Base-by-base conservation (phyloP, 2,797 vertebrate species). In the Sebastes minor region DNA sequence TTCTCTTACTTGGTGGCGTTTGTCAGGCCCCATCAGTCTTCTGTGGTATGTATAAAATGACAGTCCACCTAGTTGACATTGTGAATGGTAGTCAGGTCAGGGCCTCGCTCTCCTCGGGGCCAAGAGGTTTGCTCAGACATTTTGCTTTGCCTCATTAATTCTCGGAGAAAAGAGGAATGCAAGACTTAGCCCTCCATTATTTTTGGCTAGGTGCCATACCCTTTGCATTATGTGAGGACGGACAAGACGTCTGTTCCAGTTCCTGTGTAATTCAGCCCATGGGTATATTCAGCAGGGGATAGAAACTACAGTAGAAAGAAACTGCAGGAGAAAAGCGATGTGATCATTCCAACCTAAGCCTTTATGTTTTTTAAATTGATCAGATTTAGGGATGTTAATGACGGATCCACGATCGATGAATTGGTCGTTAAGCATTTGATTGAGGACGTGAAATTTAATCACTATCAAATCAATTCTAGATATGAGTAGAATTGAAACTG, bases 1-100 rank as follows among this genome's bases (percentile, higher is more conserved):
- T 95, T 95, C 89, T 95, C 93, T 93, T 92, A 94, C 92, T 93
- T 90, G 91, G 89, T 92, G 89, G 91, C 81, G 84, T 94, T 94
- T 95, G 95, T 95, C 94, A 94, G 91, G 91, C 82, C 89, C 87
- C 93, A 96, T 96, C 94, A 94, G 94, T 96, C 95, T 94, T 94
- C 70, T 80, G 86, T 90, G 91, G 90, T 94, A 86, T 91, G 92
- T 94, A 82, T 84, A 92, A 95, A 95, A 95, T 94, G 95, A 95
- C 95, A 95, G 95, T 91, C 90, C 91, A 94, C 85, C 94, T 87
- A 86, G 88, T 87, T 89, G 93, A 93, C 89, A 92, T 91, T 93
- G 92, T 88, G 89, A 90, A 85, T 69, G 79, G 86, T 85, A 64
- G 86, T 90, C 59, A 86, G 94, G 94, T 94, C 92, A 78, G 74